Base-by-base conservation (phyloP, 53 echinoderm and acorn worm species). In the Mesocentrotus franciscanus region DNA sequence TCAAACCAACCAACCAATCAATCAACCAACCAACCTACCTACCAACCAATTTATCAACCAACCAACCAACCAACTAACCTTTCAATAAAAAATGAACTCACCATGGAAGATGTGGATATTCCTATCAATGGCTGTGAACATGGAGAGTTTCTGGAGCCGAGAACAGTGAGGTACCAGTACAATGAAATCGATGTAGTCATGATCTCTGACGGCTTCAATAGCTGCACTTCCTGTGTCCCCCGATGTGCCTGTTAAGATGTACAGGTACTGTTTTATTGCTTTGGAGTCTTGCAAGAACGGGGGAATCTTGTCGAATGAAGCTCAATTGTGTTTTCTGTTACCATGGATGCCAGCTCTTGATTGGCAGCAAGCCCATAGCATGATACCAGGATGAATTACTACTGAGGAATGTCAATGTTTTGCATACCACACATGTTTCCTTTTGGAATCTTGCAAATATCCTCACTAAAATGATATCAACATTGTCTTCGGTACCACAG, bases 171-270 rank as follows among this genome's bases (percentile, higher is more conserved):
- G 98, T 33, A 96, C 95, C 22, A 98, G 57, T 12, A 98, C 95
- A 29, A 97, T 91, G 33, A 98, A 96, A 79, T 98, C 97, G 17
- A 98, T 95, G 91, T 96, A 95, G 42, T 96, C 93, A 10, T 95
- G 89, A 13, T 97, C 98, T 68, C 97, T 93, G 35, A 98, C 95
- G 5, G 97, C 97, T 61, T 98, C 97, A 17, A 98, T 98, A 57
- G 97, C 96, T 24, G 98, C 95, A 33, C 96, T 96, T 8, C 98
- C 98, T 27, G 98, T 98, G 90, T 98, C 98, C 16, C 98, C 98
- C 20, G 98, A 97, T 66, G 98, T 98, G 36, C 96, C 98, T 98
- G 90, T 14, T 27, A 90, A 56, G 61, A 61, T n/a, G 26, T 71
- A 36, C 26, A 39, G 60, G 13, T 60, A 13, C 16, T 60, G 60